Conservation (phyloP, 2,888 invertebrate species). For the Flexamia atlantica region DNA sequence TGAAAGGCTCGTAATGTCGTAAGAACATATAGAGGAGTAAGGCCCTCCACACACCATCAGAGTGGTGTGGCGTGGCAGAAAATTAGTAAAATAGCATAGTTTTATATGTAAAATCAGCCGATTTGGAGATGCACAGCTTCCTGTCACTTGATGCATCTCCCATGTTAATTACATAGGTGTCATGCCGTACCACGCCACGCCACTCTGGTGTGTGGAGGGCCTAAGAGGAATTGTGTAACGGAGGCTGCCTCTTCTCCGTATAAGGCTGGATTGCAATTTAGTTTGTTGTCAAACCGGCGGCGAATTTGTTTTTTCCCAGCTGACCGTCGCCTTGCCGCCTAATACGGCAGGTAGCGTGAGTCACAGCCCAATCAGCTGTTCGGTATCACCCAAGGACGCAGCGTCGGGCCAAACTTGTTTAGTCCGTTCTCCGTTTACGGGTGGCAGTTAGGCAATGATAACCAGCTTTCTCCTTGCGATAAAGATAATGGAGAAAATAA, state of each 20-base stretch:
- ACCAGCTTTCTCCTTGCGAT: background rate
- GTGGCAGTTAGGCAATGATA: background rate
- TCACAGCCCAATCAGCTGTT: slow-evolving; percentile 27
- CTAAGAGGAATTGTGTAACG: background rate
- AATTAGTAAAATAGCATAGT: too few species aligned
- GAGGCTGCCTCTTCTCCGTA: background rate
- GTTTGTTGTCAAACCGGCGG: slow-evolving; percentile 21
- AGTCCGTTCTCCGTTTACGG: slow-evolving; percentile 5
- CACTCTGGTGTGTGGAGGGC: too few species aligned
- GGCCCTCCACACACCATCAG: too few species aligned
- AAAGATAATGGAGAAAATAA: too few species aligned
- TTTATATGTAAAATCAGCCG: too few species aligned
- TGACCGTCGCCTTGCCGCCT: background rate
- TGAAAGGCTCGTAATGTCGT: too few species aligned
- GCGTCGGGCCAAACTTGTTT: slow-evolving; percentile 1
- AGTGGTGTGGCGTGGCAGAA: too few species aligned
- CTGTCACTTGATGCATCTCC: too few species aligned
- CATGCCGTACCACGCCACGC: too few species aligned
- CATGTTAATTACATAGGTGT: too few species aligned
- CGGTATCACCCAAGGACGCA: background rate
- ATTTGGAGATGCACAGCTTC: too few species aligned
- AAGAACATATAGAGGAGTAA: too few species aligned
- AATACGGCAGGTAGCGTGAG: slow-evolving; percentile 23
- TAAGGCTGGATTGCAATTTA: background rate
- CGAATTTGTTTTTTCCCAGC: background rate